Conservation (phyloP, 2,113 vertebrate genomes). For the Hypanus sabinus region DNA sequence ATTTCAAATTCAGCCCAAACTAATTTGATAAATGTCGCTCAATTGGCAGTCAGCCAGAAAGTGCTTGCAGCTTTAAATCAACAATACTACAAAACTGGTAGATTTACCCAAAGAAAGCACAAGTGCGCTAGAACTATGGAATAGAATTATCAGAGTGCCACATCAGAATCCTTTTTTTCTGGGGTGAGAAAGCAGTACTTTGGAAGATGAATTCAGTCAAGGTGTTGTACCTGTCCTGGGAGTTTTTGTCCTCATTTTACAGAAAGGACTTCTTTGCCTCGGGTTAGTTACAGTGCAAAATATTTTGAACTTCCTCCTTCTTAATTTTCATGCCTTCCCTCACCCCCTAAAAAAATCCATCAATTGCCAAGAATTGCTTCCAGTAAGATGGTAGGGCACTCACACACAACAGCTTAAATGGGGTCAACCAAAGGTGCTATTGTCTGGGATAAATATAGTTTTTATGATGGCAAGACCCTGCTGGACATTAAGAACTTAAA, state of each 20-base stretch:
- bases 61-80: background rate
- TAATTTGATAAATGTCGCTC: background rate
- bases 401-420: too few species aligned
- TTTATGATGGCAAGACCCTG: too few species aligned
- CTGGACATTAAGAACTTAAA: too few species aligned
- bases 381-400: too few species aligned
- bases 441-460: too few species aligned
- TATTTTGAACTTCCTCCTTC: background rate
- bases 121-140: background rate
- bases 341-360: background rate
- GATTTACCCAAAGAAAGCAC: background rate
- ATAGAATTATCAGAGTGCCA: background rate
- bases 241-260: too few species aligned
- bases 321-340: too few species aligned
- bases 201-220: background rate
- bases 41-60: background rate
- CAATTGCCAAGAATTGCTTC: background rate
- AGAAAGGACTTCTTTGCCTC: background rate
- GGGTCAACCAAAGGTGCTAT: too few species aligned
- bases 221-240: background rate
- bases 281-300: background rate
- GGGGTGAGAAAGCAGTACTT: too few species aligned
- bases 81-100: background rate
- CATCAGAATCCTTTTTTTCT: background rate
- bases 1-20: background rate